Base-by-base conservation (phyloP, 2,113 vertebrate genomes). In the Arenaria interpres region DNA sequence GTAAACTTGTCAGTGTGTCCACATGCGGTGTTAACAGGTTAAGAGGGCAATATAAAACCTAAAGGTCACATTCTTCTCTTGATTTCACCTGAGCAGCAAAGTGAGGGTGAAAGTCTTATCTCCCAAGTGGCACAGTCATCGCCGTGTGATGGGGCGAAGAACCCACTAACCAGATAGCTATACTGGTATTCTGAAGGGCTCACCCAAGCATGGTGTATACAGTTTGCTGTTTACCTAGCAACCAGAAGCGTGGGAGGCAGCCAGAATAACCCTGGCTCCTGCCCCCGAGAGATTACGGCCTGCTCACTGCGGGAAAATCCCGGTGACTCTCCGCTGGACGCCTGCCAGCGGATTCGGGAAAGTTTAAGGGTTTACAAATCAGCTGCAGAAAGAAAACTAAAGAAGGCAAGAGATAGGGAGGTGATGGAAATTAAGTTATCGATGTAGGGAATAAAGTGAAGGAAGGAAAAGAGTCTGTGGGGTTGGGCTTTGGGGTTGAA, bases 161-260 rank as follows among this genome's bases (percentile, higher is more conserved):
- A 89, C 81, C 54, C 39, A 82, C 90, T 95, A 60, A 91, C 33
- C 90, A 97, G 96, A 97, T 84, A 95, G 60, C 89, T 82, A 46
- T 69, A 74, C 77, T 54, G 48, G 81, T 57, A 9, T 48, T 54
- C 62, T 3, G 83, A 33, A 13, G 9, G 73, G 92, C 94, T 96
- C 90, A 62, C 66, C 67, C 75, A 8, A 7, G 79, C 53, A 45
- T n/a, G 35, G 1, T 13, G 68, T 67, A 75, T 43, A 89, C 86
- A 85, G 80, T 72, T 75, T 21, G 51, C 18, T 95, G 81, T 95
- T 97, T 76, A 79, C 96, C 25, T 90, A 95, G 96, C 95, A 96
- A 95, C 93, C 73, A 46, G 10, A 48, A 85, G 41, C 37, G 1
- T 33, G 88, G 56, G 37, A 48, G 75, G 25, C 32, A 30, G 94